Evolutionary conservation across 1,140 invertebrate species (phyloP).

Genomic region (Drosophila parabipectinata): DNA sequence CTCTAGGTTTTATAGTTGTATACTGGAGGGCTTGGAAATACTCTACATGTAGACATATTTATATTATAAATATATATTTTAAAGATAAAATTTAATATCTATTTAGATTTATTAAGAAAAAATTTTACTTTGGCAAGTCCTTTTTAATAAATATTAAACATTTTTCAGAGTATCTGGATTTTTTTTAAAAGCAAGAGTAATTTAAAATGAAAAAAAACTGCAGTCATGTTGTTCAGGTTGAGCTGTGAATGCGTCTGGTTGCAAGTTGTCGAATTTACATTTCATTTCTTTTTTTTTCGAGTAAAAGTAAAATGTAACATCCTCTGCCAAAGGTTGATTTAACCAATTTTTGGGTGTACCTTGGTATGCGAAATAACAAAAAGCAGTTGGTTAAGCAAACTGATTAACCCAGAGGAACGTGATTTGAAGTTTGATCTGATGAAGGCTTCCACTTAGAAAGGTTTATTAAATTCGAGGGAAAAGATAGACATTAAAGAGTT

Average conservation of each 20-base stretch:
- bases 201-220: slow-evolving; percentile 12
- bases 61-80: too few species aligned
- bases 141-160: too few species aligned
- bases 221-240: slow-evolving; percentile 17
- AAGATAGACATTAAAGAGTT: background rate
- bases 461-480: too few species aligned
- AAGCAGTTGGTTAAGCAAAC: slow-evolving; percentile 20
- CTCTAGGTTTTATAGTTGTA: background rate
- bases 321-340: slow-evolving; percentile 50
- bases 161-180: background rate
- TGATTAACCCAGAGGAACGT: slow-evolving; percentile 73
- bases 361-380: slow-evolving; percentile 21
- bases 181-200: slow-evolving; percentile 7
- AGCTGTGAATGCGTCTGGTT: slow-evolving; percentile 26
- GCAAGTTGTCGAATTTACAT: slow-evolving; percentile 66
- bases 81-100: too few species aligned
- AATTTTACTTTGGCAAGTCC: too few species aligned
- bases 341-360: slow-evolving; percentile 34
- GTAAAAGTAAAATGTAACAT: slow-evolving; percentile 39
- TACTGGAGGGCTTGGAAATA: background rate
- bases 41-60: background rate
- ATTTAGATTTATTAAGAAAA: too few species aligned
- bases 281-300: slow-evolving; percentile 22
- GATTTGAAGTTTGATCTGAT: slow-evolving; percentile 57
- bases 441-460: slow-evolving; percentile 2